A percentile compares a stretch with the other conserved stretches of the same genome.
Conservation (phyloP, 2,888 invertebrate genomes). For the Allacma fusca region DNA sequence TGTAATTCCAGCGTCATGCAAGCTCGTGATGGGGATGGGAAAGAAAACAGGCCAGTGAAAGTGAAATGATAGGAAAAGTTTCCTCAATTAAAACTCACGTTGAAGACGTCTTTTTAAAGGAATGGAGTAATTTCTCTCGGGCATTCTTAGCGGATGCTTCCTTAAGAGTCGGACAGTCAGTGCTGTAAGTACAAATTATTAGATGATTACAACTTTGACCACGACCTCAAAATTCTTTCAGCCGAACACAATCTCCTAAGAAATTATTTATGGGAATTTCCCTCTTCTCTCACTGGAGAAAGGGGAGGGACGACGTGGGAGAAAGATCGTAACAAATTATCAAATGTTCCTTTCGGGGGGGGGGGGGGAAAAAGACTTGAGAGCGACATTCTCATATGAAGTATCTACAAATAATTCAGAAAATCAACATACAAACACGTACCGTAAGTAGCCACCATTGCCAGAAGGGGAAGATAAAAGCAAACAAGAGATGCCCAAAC, state of each 20-base stretch:
- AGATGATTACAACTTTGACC: slow-evolving; percentile 19
- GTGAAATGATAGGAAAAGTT: slow-evolving; percentile 37
- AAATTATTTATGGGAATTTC: too few species aligned
- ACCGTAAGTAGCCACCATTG: slow-evolving; percentile 68
- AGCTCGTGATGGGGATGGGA: background rate
- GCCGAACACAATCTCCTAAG: too few species aligned
- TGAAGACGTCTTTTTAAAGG: slow-evolving; percentile 42
- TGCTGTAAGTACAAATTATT: slow-evolving; percentile 27
- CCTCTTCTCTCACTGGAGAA: too few species aligned
- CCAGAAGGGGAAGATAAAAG: slow-evolving; percentile 68
- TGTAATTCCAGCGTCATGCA: background rate
- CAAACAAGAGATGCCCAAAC: slow-evolving; percentile 68
- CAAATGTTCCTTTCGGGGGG: too few species aligned
- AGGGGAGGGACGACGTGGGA: too few species aligned
- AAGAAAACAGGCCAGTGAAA: background rate
- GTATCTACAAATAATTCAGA: too few species aligned
- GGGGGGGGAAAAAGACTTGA: too few species aligned
- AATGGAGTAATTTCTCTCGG: slow-evolving; percentile 46
- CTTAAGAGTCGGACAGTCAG: slow-evolving; percentile 67
- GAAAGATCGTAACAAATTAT: too few species aligned
- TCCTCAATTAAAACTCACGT: slow-evolving; percentile 39
- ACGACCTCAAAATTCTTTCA: background rate
- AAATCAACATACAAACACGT: background rate
- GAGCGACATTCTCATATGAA: too few species aligned
- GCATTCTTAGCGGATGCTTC: slow-evolving; percentile 61